Conservation (phyloP, 2,113 vertebrate species). For the Neomonachus schauinslandi region DNA sequence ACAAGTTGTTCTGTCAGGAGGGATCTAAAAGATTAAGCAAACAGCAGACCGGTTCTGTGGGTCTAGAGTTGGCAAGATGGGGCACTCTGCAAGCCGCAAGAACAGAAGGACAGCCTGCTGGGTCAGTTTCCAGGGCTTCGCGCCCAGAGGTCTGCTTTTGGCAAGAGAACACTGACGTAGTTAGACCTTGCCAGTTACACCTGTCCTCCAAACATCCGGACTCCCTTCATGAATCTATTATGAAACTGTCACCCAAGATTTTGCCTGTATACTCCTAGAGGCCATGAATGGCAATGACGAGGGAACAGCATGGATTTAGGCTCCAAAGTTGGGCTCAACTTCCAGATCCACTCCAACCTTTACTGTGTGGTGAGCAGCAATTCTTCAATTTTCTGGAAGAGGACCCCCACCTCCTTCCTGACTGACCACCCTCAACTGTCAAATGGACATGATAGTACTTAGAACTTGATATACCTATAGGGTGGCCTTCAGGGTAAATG, state of each 20-base stretch:
- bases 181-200: background rate
- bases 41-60: background rate
- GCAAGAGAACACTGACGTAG: background rate
- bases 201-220: conserved; percentile 10
- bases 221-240: background rate
- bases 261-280: background rate
- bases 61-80: conserved; percentile 23
- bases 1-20: conserved; percentile 17
- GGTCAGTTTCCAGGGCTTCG: background rate
- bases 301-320: background rate
- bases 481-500: background rate
- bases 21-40: conserved; percentile 48
- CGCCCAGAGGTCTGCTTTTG: background rate
- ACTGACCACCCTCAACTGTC: background rate
- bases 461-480: background rate
- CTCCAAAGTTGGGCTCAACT: background rate
- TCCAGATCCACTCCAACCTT: background rate
- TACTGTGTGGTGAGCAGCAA: background rate
- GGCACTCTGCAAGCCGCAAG: background rate
- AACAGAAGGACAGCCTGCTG: background rate
- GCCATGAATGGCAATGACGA: background rate
- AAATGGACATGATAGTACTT: background rate
- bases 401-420: too few relatives aligned
- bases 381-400: background rate
- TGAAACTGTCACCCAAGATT: background rate